These are phyloP conservation scores for Brenthis daphne DNA, from an alignment of 2,888 invertebrate species.

Conservation along the genomic window DNA sequence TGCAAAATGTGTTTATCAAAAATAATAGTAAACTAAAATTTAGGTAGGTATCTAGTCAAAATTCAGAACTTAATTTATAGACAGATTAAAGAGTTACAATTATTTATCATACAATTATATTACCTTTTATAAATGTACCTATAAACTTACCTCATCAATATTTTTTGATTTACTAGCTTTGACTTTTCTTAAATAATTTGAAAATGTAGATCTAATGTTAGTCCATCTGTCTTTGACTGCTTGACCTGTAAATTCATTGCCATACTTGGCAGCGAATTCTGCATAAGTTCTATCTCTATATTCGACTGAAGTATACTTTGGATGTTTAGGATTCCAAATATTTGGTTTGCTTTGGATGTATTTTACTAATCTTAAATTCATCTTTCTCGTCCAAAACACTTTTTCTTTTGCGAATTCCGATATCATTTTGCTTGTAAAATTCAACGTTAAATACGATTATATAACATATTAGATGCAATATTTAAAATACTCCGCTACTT, in stretches of 20 bases:
- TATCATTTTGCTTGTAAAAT: constrained; percentile 52
- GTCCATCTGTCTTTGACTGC: constrained; percentile 77
- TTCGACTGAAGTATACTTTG: constrained; percentile 67
- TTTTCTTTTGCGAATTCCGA: constrained; percentile 73
- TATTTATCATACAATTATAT: too few relatives aligned
- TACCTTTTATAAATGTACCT: neutral
- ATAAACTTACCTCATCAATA: constrained; percentile 54
- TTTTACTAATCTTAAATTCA: constrained; percentile 72
- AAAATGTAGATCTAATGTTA: constrained; percentile 72
- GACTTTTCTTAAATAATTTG: constrained; percentile 69
- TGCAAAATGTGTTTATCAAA: neutral
- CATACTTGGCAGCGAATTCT: constrained; percentile 68
- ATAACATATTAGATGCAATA: neutral
- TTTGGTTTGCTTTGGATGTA: constrained; percentile 66
- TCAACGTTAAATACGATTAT: neutral
- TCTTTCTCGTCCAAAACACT: constrained; percentile 73
- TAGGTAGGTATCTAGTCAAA: neutral
- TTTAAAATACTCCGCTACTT: too few relatives aligned
- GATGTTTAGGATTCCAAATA: constrained; percentile 74
- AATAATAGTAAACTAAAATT: neutral
- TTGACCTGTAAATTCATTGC: constrained; percentile 67
- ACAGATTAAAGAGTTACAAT: too few relatives aligned
- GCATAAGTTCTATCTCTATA: constrained; percentile 65
- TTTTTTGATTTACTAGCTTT: constrained; percentile 49
- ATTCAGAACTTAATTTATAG: neutral